These are phyloP conservation scores for Acromyrmex echinatior DNA, from an alignment of 1,140 invertebrate species.

Conservation along the genomic window DNA sequence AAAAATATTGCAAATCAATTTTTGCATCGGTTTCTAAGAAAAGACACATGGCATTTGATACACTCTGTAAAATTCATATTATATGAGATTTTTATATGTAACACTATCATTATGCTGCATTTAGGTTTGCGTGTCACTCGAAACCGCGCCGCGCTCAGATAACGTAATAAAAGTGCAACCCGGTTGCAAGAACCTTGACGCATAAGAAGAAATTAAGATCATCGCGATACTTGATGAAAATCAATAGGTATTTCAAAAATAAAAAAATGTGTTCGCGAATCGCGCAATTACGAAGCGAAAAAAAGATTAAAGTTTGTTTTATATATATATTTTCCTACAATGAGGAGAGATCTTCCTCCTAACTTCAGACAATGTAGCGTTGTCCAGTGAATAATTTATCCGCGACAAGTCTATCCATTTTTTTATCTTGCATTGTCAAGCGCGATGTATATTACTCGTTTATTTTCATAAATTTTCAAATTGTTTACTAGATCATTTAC, in stretches of 20 bases:
- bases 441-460: not conserved
- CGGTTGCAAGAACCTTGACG: constrained; percentile 61
- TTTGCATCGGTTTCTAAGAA: not conserved
- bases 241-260: constrained; percentile 46
- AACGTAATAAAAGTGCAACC: constrained; percentile 42
- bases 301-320: not conserved
- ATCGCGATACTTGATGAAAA: constrained; percentile 57
- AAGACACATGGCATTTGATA: not conserved
- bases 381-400: constrained; percentile 10
- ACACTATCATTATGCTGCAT: not conserved
- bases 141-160: constrained; percentile 9
- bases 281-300: not conserved
- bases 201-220: constrained; percentile 71
- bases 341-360: not conserved
- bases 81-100: constrained; percentile 10
- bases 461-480: constrained; percentile 17
- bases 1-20: not conserved
- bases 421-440: constrained; percentile 22
- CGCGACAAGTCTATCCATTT: not conserved
- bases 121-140: constrained; percentile 49
- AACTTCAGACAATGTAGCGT: not conserved
- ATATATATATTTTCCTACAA: not conserved
- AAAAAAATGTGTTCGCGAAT: constrained; percentile 49
- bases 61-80: not conserved
- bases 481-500: not conserved